Conservation (phyloP, 2,113 vertebrate genomes). For the Lates calcarifer region DNA sequence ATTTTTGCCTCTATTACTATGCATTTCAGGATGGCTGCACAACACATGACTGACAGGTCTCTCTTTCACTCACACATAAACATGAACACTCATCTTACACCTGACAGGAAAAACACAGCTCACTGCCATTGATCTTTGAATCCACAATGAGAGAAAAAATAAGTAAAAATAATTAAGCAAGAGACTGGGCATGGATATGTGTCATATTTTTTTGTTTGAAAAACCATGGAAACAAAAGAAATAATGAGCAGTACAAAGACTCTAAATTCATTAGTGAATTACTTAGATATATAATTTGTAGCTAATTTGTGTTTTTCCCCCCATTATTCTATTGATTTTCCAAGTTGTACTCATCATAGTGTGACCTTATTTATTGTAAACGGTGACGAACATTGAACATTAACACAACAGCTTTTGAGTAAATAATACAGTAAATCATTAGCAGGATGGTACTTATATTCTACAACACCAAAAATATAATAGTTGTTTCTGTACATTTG, state of each 20-base stretch:
- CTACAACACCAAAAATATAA: neutral
- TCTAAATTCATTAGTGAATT: neutral
- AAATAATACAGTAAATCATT: too few species aligned
- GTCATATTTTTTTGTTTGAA: conserved; percentile 2
- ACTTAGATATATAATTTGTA: conserved; percentile 3
- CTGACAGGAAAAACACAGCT: neutral
- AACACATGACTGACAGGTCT: neutral
- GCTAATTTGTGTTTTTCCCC: neutral
- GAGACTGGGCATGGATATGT: neutral
- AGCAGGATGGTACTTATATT: neutral
- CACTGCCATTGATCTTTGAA: neutral
- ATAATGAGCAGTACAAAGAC: conserved; percentile 1
- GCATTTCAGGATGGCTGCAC: neutral
- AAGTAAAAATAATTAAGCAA: neutral
- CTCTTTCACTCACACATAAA: neutral
- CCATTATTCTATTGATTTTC: neutral
- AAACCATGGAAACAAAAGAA: neutral
- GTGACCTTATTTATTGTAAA: neutral
- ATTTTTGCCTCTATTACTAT: neutral
- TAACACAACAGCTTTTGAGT: neutral
- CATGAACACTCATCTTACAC: neutral
- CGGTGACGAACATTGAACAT: neutral
- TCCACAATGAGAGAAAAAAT: neutral
- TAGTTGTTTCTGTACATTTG: neutral
- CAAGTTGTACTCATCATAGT: neutral